Base-by-base conservation (phyloP, 1,140 invertebrate genomes). In the Drosophila gunungcola region DNA sequence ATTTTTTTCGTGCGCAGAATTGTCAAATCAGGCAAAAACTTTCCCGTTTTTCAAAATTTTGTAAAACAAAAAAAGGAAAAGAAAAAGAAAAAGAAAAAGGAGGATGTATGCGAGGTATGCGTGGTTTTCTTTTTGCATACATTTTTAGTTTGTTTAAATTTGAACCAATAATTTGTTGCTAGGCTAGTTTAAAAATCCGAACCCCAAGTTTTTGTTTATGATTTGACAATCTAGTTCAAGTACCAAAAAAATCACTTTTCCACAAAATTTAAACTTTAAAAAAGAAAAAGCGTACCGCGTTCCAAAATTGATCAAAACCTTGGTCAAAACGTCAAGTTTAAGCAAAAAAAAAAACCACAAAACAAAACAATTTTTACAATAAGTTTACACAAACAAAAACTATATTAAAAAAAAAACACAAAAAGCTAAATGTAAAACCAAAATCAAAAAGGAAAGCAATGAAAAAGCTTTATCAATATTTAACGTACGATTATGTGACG, bases 401-500 rank as follows among this genome's bases (percentile, higher is more conserved):
- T 69, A 75, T 75, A 65, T 56, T 38, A 73, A 73, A 42, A 48
- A 56, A 73, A 75, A 54, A 53, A 63, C 49, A 72, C 49, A 65
- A 51, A 62, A 74, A 73, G 54, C 39, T 61, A 70, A 70, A 67
- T 70, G 45, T 79, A 61, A 74, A 80, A 75, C 49, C 61, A 58
- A 63, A 68, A 79, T 57, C 16, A 77, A 73, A 77, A 78, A 64
- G 39, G 41, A 56, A 80, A 84, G 53, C 64, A 79, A 88, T 70
- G 43, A 73, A 53, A 73, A 83, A 88, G 78, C 56, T 60, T 73
- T 69, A 78, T 70, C 53, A 76, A 78, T 78, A 60, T 32, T 67
- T 86, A 76, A 89, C 84, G 76, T 86, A 86, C 80, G 84, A 89
- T 81, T 86, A 79, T 85, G 80, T 57, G 85, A 90, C 80, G 85